Evolutionary conservation across 2,113 vertebrate genomes (phyloP).

Genomic region (Panthera leo): DNA sequence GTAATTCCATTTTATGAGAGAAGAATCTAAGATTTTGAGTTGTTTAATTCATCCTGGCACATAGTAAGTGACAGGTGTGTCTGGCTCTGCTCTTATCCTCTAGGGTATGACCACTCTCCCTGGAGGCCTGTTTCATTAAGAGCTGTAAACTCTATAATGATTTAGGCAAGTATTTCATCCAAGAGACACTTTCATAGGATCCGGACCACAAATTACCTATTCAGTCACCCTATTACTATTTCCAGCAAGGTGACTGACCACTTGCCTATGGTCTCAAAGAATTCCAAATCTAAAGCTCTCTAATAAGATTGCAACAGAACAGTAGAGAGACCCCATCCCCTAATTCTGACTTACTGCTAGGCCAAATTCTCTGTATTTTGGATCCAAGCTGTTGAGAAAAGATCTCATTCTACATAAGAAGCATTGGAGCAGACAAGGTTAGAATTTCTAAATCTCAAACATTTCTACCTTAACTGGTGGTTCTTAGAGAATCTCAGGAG

Average conservation of each 20-base stretch:
- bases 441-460: not conserved
- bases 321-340: not conserved
- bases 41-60: not conserved
- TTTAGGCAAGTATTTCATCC: not conserved
- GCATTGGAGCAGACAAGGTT: not conserved
- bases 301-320: not conserved
- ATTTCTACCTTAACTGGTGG: not conserved
- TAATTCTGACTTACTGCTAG: not conserved
- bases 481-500: not conserved
- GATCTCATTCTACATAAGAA: not conserved
- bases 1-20: not conserved
- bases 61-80: not conserved
- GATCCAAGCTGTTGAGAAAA: not conserved
- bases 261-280: not conserved
- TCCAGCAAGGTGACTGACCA: not conserved
- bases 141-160: not conserved
- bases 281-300: not conserved
- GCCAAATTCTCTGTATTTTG: not conserved
- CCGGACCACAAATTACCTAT: not conserved
- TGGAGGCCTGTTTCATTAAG: not conserved
- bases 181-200: not conserved
- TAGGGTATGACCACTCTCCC: not conserved
- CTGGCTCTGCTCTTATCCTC: not conserved
- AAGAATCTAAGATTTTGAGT: not conserved
- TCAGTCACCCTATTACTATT: not conserved